These are phyloP conservation scores for Archocentrus centrarchus DNA, from an alignment of 2,113 vertebrate genomes.

Conservation along the genomic window DNA sequence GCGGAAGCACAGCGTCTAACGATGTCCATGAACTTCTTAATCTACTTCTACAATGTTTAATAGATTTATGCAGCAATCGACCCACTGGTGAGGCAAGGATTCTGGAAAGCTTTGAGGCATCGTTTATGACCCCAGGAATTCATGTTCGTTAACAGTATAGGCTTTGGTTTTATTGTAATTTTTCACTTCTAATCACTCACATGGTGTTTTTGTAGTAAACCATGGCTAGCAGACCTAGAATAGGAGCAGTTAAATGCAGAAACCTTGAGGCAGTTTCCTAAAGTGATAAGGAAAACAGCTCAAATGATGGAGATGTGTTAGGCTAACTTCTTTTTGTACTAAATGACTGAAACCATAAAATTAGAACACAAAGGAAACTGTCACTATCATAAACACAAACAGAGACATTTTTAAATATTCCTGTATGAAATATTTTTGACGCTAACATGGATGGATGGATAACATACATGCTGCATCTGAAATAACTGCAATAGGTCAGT, in stretches of 20 bases:
- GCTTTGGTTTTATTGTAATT: too few relatives aligned
- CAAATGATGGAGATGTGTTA: neutral
- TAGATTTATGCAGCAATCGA: neutral
- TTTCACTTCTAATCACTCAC: too few relatives aligned
- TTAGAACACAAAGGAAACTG: neutral
- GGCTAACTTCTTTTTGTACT: neutral
- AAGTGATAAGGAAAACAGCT: neutral
- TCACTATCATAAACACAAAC: neutral
- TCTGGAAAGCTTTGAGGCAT: neutral
- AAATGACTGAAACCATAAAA: too few relatives aligned
- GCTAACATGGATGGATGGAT: neutral
- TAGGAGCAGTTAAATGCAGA: neutral
- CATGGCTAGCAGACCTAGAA: neutral
- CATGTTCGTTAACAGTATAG: too few relatives aligned
- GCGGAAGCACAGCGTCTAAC: neutral
- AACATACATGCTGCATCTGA: too few relatives aligned
- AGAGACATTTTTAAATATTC: neutral
- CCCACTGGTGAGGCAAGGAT: neutral
- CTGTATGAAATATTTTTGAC: neutral
- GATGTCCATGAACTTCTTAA: neutral
- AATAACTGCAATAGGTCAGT: too few relatives aligned
- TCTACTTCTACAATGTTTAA: neutral
- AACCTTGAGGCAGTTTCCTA: neutral
- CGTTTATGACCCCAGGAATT: too few relatives aligned
- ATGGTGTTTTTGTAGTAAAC: too few relatives aligned